phyloP scores from a whole-genome alignment of 1,140 invertebrate genomes.

The Streblospio benedicti region DNA sequence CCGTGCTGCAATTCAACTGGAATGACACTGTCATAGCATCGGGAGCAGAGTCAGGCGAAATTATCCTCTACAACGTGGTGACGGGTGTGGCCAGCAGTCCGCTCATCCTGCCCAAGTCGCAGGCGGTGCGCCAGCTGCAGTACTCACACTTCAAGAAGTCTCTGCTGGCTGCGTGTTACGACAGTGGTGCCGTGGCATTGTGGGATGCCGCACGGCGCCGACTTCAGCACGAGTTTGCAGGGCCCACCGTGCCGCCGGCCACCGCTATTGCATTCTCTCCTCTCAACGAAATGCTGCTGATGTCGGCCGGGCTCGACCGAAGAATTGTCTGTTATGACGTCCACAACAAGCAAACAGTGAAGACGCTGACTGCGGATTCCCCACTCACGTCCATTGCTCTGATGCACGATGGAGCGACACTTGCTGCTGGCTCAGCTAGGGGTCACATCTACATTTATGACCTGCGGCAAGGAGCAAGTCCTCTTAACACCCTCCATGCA shows the following conservation, averaged over 20 bases:
- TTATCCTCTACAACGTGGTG: slow-evolving; percentile 40
- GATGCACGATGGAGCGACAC: slow-evolving; percentile 34
- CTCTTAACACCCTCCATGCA: slow-evolving; percentile 30
- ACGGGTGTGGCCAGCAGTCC: slow-evolving; percentile 36
- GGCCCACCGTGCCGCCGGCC: slow-evolving; percentile 38
- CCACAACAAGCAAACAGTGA: slow-evolving; percentile 40
- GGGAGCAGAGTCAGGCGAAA: slow-evolving; percentile 39
- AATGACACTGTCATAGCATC: slow-evolving; percentile 39
- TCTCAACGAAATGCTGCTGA: slow-evolving; percentile 44
- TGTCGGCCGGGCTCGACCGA: slow-evolving; percentile 47
- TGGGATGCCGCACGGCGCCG: slow-evolving; percentile 42
- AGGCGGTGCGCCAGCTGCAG: slow-evolving; percentile 39
- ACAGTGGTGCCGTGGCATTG: slow-evolving; percentile 42
- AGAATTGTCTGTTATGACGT: slow-evolving; percentile 43
- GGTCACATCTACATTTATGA: slow-evolving; percentile 42
- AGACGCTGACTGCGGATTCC: slow-evolving; percentile 34
- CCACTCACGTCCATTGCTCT: slow-evolving; percentile 40
- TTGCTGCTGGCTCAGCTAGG: slow-evolving; percentile 36
- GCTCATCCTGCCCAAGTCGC: slow-evolving; percentile 29
- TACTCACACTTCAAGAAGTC: slow-evolving; percentile 40
- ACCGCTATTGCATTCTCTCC: slow-evolving; percentile 45
- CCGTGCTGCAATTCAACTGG: slow-evolving; percentile 34
- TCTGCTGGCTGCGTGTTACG: slow-evolving; percentile 40
- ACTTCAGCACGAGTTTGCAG: slow-evolving; percentile 33
- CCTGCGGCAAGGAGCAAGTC: slow-evolving; percentile 28